Base-by-base conservation (phyloP, 2,888 invertebrate species). In the Lepidochrysops patricia region DNA sequence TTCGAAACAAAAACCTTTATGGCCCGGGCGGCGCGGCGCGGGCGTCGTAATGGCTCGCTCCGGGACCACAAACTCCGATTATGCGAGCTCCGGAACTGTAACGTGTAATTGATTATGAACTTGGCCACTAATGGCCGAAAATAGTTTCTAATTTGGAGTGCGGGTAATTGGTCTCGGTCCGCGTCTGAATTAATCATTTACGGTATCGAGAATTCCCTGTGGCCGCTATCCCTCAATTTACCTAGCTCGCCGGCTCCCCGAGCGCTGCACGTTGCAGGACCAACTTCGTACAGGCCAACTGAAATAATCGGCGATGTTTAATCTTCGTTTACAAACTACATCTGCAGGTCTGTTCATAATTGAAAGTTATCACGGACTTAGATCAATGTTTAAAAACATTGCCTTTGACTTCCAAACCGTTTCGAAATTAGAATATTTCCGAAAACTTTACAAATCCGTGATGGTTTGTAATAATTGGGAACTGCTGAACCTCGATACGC, bases 31-130 rank as follows among this genome's bases (percentile, higher is more conserved):
- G 73, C n/a, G n/a, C n/a, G n/a, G n/a, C n/a, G n/a, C n/a, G n/a
- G n/a, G n/a, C 74, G 75, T 68, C 77, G 80, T 86, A 82, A 87
- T 82, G 79, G 84, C 80, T 74, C 87, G 78, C 87, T 78, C 74
- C 74, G 89, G 89, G 89, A 86, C 88, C 87, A 87, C 89, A 88
- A 88, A 89, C 86, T 82, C 82, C 84, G 86, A 84, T 87, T 87
- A 87, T 78, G 81, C 84, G 82, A 82, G 83, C 84, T 81, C 75
- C 75, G 77, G 74, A 86, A 87, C 80, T 87, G 84, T 82, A 86
- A 81, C 84, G 84, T 82, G 77, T 85, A 89, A 86, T 88, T 88
- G 88, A 88, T 87, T 86, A 88, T 86, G 87, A 88, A 87, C 87
- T 87, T 86, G 84, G 83, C 78, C 79, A 76, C 81, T 85, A 87